Evolutionary conservation across 1,140 invertebrate species (phyloP).

Genomic region (Drosophila repletoides): DNA sequence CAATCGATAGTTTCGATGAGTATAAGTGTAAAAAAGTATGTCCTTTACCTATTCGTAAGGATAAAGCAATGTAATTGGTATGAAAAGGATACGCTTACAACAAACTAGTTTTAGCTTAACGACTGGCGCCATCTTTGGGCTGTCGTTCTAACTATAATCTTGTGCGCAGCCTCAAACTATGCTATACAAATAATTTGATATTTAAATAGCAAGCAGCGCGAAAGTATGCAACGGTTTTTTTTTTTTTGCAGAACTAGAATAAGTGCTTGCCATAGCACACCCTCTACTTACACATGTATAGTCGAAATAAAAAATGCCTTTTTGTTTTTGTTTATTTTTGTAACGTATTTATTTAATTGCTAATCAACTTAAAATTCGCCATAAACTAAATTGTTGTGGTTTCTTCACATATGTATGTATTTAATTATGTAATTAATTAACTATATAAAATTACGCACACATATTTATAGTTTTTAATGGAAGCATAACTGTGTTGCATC

Average conservation of each 20-base stretch:
- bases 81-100: too few species aligned
- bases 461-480: conserved; percentile 61
- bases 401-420: conserved; percentile 46
- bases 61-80: too few species aligned
- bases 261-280: too few species aligned
- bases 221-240: not conserved
- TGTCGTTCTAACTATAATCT: not conserved
- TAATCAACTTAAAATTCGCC: conserved; percentile 69
- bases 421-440: conserved; percentile 67
- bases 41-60: too few species aligned
- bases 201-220: too few species aligned
- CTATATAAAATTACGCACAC: conserved; percentile 76
- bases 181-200: too few species aligned
- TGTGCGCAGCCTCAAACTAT: too few species aligned
- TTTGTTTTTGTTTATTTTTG: conserved; percentile 61
- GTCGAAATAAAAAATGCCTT: too few species aligned
- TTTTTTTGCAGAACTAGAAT: too few species aligned
- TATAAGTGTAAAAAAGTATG: too few species aligned
- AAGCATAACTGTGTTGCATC: conserved; percentile 69
- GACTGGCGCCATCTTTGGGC: not conserved
- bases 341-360: conserved; percentile 67
- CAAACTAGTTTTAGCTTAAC: not conserved
- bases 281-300: too few species aligned
- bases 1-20: too few species aligned
- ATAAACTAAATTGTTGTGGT: conserved; percentile 68